phyloP scores from a whole-genome alignment of 2,888 invertebrate species.

The Gandaritis pyraliata region DNA sequence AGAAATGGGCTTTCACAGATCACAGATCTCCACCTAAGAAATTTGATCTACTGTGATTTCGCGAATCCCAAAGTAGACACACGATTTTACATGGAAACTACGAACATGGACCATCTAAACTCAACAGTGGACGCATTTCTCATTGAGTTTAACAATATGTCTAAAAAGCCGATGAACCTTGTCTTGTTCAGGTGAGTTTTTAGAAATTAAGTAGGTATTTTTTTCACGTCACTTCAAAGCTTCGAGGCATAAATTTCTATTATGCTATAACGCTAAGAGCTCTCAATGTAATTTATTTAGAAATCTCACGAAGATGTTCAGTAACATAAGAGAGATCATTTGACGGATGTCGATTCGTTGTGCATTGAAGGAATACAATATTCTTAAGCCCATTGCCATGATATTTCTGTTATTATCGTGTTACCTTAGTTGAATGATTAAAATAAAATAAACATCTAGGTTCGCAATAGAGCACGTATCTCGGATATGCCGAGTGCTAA shows the following conservation, averaged over 20 bases:
- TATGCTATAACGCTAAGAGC: too few species aligned
- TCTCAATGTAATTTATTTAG: too few species aligned
- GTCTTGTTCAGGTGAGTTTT: constrained; percentile 90
- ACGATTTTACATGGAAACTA: constrained; percentile 94
- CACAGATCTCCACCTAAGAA: constrained; percentile 92
- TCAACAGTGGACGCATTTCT: constrained; percentile 94
- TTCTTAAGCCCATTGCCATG: too few species aligned
- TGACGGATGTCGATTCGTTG: too few species aligned
- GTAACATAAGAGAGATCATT: too few species aligned
- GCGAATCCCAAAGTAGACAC: constrained; percentile 96
- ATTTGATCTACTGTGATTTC: constrained; percentile 97
- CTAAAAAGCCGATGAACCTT: constrained; percentile 98
- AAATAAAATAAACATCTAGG: too few species aligned
- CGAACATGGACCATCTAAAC: constrained; percentile 91
- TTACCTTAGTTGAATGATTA: too few species aligned
- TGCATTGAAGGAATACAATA: too few species aligned
- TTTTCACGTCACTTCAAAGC: too few species aligned
- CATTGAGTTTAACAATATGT: constrained; percentile 96
- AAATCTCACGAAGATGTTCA: too few species aligned
- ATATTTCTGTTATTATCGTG: too few species aligned
- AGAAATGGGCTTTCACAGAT: constrained; percentile 75
- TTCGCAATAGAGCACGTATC: constrained; percentile 98
- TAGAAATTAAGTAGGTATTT: neutral
- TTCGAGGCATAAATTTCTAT: too few species aligned
- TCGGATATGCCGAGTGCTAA: constrained; percentile 94